These are phyloP conservation scores for Cylloceria caligata DNA, from an alignment of 2,888 invertebrate species.

Conservation along the genomic window DNA sequence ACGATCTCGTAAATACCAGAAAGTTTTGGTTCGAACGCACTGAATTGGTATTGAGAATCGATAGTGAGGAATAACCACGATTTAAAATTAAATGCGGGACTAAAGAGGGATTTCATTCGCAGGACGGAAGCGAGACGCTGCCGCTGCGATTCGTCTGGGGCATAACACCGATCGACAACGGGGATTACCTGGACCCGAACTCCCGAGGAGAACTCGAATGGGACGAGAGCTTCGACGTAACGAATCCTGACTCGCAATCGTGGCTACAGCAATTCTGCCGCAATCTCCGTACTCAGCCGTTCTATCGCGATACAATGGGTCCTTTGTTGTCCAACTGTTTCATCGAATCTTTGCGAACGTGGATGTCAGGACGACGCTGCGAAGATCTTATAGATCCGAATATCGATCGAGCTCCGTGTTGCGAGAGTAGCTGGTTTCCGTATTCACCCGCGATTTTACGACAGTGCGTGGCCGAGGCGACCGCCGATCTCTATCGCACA, in stretches of 20 bases:
- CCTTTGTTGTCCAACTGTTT: constrained; percentile 95
- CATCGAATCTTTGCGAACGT: constrained; percentile 93
- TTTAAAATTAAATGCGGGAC: neutral
- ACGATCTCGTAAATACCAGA: constrained; percentile 91
- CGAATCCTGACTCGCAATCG: constrained; percentile 91
- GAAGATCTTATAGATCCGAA: constrained; percentile 88
- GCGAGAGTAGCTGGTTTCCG: constrained; percentile 92
- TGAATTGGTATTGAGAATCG: constrained; percentile 85
- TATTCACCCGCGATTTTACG: constrained; percentile 91
- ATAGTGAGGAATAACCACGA: neutral
- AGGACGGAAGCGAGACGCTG: constrained; percentile 85
- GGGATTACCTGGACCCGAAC: constrained; percentile 93
- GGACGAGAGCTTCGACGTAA: constrained; percentile 93
- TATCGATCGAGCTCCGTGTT: constrained; percentile 92
- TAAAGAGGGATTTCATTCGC: neutral
- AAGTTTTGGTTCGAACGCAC: constrained; percentile 91
- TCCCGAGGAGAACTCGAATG: constrained; percentile 91
- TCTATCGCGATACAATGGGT: constrained; percentile 92
- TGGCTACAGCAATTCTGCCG: constrained; percentile 95
- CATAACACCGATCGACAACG: constrained; percentile 92
- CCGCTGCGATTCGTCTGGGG: constrained; percentile 97
- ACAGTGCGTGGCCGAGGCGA: constrained; percentile 92
- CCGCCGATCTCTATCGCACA: constrained; percentile 91
- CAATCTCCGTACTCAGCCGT: constrained; percentile 91
- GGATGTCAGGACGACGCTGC: constrained; percentile 90